Evolutionary conservation across 2,888 invertebrate genomes (phyloP), one percentile per base, ranked within the genome.

Genomic region (Amorpha juglandis): DNA sequence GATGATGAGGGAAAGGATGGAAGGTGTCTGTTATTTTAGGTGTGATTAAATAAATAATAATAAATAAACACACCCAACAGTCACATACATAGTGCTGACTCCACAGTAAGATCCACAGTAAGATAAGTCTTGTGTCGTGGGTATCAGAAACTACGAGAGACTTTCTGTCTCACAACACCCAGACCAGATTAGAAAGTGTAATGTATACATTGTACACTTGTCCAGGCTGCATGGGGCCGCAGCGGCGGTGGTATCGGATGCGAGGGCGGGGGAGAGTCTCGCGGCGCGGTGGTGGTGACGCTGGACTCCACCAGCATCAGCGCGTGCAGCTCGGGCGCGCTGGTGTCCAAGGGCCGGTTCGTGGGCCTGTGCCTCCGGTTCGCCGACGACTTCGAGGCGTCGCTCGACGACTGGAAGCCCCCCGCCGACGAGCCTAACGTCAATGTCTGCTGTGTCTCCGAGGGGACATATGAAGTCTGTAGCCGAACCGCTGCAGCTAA

Each of bases 381-480:
- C 92, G 98, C 99, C 0, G 98, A 99, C 79, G 99, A 99, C 89
- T 99, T 99, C 91, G 98, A 99, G 91, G 98, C 98, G 0, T 98
- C 98, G 42, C 94, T 98, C 77, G 99, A 99, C 84, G 99, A 99
- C 87, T 99, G 99, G 99, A 98, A 98, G 87, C 99, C 99, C 0
- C 97, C 97, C 79, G 95, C 96, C 83, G 95, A 94, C 64, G 97
- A 97, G 79, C 95, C 95, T 68, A 96, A 96, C 66, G 96, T 97
- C 96, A 98, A 98, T 86, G 94, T 98, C 53, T 99, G 99, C 90
- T 97, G 98, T 65, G 99, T 99, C n/a, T 99, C 99, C 11, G 98
- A 99, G 88, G 99, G 99, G 16, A 99, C 99, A 0, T 99, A 99
- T 83, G 99, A 99, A 93, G 98, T 99, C 6, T 98, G 98, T 91